A percentile compares a stretch with the other conserved stretches of the same genome.
Evolutionary conservation across 2,888 invertebrate species (phyloP).

Genomic region (Abscondita cerata): DNA sequence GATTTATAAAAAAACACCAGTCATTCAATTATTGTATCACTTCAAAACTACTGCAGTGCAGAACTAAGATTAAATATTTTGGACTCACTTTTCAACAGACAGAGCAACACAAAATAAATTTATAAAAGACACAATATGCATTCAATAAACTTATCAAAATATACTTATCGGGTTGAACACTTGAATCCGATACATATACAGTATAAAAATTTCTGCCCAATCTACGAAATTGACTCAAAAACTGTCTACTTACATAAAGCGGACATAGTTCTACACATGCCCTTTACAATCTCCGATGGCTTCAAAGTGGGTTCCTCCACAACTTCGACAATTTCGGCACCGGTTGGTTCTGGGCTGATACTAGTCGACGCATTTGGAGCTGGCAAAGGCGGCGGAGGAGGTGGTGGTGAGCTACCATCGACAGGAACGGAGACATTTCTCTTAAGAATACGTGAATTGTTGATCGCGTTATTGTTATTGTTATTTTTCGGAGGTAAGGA

Average conservation of each 20-base stretch:
- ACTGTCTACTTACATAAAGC: conserved; percentile 59
- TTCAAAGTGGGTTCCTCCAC: conserved; percentile 72
- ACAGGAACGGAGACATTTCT: conserved; percentile 66
- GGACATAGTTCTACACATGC: conserved; percentile 65
- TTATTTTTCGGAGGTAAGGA: conserved; percentile 51
- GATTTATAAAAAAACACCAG: no score
- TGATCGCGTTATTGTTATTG: conserved; percentile 24
- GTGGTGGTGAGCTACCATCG: conserved; percentile 64
- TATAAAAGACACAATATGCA: no score
- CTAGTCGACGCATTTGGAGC: conserved; percentile 58
- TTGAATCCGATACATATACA: no score
- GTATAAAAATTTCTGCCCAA: no score
- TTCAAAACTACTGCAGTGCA: no score
- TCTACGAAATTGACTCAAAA: no score
- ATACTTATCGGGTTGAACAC: no score
- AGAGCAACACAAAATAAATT: no score
- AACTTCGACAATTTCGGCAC: conserved; percentile 59
- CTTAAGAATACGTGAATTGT: conserved; percentile 57
- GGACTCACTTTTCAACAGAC: background rate
- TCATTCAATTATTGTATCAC: no score
- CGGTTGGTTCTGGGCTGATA: conserved; percentile 17
- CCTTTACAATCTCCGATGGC: conserved; percentile 70
- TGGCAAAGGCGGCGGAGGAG: conserved; percentile 77
- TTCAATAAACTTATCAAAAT: no score
- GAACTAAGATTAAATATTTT: background rate